Evolutionary conservation across 2,113 vertebrate genomes (phyloP), one percentile per base, ranked within the genome.

Genomic region (Desmodus rotundus): DNA sequence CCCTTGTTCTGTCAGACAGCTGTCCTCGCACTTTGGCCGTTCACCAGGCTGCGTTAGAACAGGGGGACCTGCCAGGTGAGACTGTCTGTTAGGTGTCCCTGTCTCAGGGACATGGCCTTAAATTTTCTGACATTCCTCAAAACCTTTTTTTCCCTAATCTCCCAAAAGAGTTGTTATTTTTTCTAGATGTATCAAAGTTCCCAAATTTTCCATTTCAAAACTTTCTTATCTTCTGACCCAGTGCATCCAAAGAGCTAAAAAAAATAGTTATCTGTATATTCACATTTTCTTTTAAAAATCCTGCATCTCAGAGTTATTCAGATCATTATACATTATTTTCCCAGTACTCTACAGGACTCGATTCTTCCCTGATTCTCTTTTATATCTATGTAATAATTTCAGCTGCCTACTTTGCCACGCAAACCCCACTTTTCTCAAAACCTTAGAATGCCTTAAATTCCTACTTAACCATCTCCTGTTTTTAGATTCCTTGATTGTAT

Each of bases 251-350:
- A 70, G 20, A 85, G 31, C 45, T 94, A 38, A 28, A 56, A 28
- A 56, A 41, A 83, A n/a, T 63, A 70, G 5, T 61, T 50, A 54
- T 31, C 61, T 52, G 77, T 84, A 24, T 72, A 67, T 47, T 93
- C 54, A 96, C 65, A 56, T 87, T 87, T 87, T 86, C 45, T 80
- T 80, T 94, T 74, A 50, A 54, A 95, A 78, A 83, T 72, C 52
- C 38, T 47, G 24, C 36, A 68, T 26, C 24, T 54, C 22, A 50
- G 45, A 63, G 28, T 67, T 63, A 36, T 73, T 96, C 65, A 83
- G 72, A 70, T 91, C 33, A 63, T 78, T 56, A 63, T 41, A 54
- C 6, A 26, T 43, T 80, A 24, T 17, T 86, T 36, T 83, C 38
- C 41, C 80, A 36, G 16, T 84, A 15, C 24, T 82, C 61, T 45